Evolutionary conservation across 2,888 invertebrate species (phyloP).

Genomic region (Aelia acuminata): DNA sequence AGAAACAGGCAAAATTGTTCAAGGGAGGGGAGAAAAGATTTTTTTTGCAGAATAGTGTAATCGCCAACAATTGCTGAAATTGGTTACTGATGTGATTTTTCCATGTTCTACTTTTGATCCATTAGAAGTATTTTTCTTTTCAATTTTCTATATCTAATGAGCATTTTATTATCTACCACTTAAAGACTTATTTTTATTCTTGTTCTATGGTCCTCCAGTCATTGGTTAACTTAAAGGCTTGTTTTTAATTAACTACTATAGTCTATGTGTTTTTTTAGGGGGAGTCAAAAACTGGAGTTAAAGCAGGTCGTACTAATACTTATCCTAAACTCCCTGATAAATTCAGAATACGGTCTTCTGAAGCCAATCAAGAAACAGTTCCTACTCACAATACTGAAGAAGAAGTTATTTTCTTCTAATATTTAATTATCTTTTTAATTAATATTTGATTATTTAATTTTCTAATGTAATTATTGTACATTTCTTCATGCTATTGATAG

Average conservation of each 20-base stretch:
- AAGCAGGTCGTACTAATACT: slow-evolving; percentile 75
- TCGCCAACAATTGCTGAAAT: too few species aligned
- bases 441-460: slow-evolving; percentile 58
- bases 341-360: slow-evolving; percentile 76
- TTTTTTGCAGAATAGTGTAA: too few species aligned
- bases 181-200: not conserved
- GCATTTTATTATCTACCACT: not conserved
- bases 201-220: not conserved
- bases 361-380: slow-evolving; percentile 66
- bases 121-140: not conserved
- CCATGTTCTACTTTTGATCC: not conserved
- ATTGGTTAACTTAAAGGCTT: not conserved
- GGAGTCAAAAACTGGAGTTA: slow-evolving; percentile 66
- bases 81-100: not conserved
- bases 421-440: slow-evolving; percentile 62
- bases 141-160: not conserved
- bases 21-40: too few species aligned
- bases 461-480: slow-evolving; percentile 55
- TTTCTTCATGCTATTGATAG: slow-evolving; percentile 34
- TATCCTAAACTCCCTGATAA: slow-evolving; percentile 81
- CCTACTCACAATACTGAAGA: slow-evolving; percentile 65
- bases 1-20: too few species aligned
- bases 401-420: slow-evolving; percentile 68
- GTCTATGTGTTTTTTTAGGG: slow-evolving; percentile 48
- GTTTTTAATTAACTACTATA: not conserved